A percentile compares a stretch with the other conserved stretches of the same genome.
Evolutionary conservation across 2,888 invertebrate species (phyloP).

Genomic region (Cybosia mesomella): DNA sequence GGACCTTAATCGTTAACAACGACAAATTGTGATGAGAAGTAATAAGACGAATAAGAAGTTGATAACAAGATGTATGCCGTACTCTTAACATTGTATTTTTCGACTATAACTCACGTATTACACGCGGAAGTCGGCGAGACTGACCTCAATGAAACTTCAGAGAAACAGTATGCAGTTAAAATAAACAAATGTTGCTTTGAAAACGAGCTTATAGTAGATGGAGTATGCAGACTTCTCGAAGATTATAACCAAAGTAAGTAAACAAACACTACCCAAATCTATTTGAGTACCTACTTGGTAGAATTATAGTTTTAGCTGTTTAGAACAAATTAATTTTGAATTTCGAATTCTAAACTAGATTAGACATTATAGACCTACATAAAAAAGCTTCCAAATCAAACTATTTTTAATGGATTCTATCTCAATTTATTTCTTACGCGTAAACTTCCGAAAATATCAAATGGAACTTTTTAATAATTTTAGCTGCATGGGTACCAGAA

Average conservation of each 20-base stretch:
- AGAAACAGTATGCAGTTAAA: constrained; percentile 81
- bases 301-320: too few species aligned
- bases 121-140: constrained; percentile 67
- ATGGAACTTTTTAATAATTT: constrained; percentile 27
- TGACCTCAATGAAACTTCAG: constrained; percentile 82
- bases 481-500: constrained; percentile 87
- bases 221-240: constrained; percentile 88
- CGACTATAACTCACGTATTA: constrained; percentile 55
- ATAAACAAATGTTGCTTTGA: constrained; percentile 94
- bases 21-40: constrained; percentile 47
- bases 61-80: constrained; percentile 55
- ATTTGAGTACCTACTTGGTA: too few species aligned
- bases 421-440: too few species aligned
- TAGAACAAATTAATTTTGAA: too few species aligned
- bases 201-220: constrained; percentile 90
- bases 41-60: constrained; percentile 31
- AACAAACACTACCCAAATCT: not conserved
- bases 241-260: constrained; percentile 87
- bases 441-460: too few species aligned
- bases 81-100: constrained; percentile 68
- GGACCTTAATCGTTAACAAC: constrained; percentile 23
- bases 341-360: too few species aligned
- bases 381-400: too few species aligned
- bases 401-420: too few species aligned
- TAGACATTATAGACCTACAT: too few species aligned